phyloP scores from a whole-genome alignment of 2,888 invertebrate genomes.

The Thera britannica region DNA sequence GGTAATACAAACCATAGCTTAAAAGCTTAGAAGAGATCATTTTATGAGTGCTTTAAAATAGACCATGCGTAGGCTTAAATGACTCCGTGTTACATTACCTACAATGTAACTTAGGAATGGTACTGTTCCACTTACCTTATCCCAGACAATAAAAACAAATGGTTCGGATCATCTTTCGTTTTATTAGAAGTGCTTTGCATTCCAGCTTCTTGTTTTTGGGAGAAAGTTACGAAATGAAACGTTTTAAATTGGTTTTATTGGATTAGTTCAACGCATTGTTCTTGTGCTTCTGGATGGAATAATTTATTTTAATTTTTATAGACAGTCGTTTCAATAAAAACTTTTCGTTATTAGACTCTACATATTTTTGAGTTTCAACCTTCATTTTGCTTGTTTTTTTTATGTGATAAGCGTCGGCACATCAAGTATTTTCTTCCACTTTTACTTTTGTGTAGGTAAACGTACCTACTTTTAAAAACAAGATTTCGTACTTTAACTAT shows the following conservation, averaged over 20 bases:
- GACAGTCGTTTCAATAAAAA: background rate
- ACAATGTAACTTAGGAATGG: constrained; percentile 15
- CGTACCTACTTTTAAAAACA: no score
- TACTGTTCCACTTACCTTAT: background rate
- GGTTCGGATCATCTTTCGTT: constrained; percentile 26
- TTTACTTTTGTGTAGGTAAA: no score
- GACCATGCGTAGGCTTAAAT: constrained; percentile 20
- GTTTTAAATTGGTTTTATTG: constrained; percentile 14
- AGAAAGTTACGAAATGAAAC: constrained; percentile 26
- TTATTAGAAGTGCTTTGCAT: constrained; percentile 14
- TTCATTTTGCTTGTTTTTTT: no score
- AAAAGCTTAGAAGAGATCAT: constrained; percentile 1
- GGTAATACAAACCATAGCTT: background rate
- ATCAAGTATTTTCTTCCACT: no score
- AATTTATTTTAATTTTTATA: background rate
- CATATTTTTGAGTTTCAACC: background rate
- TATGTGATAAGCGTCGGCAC: no score
- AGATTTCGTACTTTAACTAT: no score
- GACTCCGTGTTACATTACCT: constrained; percentile 12
- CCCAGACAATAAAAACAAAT: constrained; percentile 27
- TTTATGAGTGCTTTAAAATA: constrained; percentile 15
- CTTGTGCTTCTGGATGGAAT: no score
- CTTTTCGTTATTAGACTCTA: background rate
- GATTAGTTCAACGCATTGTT: constrained; percentile 1
- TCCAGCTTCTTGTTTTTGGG: constrained; percentile 28